phyloP scores from a whole-genome alignment of 2,797 vertebrate genomes.

The Microctenopoma lineatum region DNA sequence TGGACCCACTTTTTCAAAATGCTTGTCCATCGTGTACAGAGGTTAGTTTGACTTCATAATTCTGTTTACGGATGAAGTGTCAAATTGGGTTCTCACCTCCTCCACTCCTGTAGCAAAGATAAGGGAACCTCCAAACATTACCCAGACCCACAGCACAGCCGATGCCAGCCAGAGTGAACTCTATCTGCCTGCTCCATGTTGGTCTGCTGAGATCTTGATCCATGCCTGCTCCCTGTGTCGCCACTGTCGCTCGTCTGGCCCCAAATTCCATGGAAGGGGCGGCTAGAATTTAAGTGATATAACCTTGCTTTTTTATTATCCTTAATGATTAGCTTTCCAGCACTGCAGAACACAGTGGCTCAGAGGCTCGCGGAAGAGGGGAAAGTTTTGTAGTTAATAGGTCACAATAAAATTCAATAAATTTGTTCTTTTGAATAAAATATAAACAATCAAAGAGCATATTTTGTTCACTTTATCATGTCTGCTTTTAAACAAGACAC shows the following conservation, averaged over 20 bases:
- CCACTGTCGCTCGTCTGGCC: conserved; percentile 20
- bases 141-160: conserved; percentile 84
- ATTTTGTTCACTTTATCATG: no score
- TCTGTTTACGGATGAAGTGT: background rate
- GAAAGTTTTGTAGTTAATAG: background rate
- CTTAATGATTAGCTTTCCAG: conserved; percentile 82
- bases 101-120: conserved; percentile 85
- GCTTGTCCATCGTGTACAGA: background rate
- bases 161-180: conserved; percentile 85
- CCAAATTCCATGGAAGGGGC: conserved; percentile 29
- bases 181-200: conserved; percentile 84
- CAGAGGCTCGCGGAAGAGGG: background rate
- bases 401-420: conserved; percentile 11
- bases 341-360: conserved; percentile 5
- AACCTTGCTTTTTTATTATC: conserved; percentile 70
- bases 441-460: background rate
- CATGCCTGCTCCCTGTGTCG: conserved; percentile 49
- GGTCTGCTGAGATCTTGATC: conserved; percentile 67
- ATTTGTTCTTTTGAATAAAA: background rate
- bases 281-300: conserved; percentile 51
- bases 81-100: conserved; percentile 77
- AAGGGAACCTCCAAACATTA: conserved; percentile 86
- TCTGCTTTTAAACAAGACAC: no score
- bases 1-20: background rate
- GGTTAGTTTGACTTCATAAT: background rate